Evolutionary conservation across 2,113 vertebrate species (phyloP).

Genomic region (Sus scrofa): DNA sequence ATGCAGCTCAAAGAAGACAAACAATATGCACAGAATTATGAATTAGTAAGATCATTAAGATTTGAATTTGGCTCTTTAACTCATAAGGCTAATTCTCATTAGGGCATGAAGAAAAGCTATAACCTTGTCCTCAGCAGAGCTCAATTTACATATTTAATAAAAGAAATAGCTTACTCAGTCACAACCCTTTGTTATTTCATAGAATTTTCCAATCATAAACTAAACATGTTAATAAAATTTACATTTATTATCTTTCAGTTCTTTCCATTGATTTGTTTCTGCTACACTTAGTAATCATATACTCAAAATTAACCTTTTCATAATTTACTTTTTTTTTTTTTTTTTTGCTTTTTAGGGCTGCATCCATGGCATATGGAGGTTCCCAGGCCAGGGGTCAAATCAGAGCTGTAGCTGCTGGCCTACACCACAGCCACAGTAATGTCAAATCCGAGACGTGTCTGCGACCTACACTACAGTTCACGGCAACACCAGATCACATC

Average conservation of each 20-base stretch:
- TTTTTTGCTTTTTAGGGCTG: too few species aligned
- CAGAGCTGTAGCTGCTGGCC: too few species aligned
- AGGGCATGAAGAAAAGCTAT: neutral
- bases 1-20: neutral
- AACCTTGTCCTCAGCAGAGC: neutral
- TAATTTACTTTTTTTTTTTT: constrained; percentile 62
- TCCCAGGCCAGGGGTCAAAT: too few species aligned
- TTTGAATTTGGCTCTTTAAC: constrained; percentile 21
- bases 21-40: neutral
- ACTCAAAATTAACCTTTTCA: constrained; percentile 79
- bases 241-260: constrained; percentile 6
- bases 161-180: neutral
- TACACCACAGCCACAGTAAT: too few species aligned
- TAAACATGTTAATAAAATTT: constrained; percentile 36
- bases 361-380: too few species aligned
- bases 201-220: constrained; percentile 12
- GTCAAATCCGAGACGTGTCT: too few species aligned
- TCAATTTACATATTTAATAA: constrained; percentile 16
- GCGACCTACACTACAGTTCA: too few species aligned
- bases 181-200: neutral
- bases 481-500: neutral
- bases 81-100: neutral
- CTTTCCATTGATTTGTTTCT: constrained; percentile 67
- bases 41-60: neutral
- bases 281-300: constrained; percentile 56